Base-by-base conservation (phyloP, 1,140 invertebrate genomes). In the Mya arenaria region DNA sequence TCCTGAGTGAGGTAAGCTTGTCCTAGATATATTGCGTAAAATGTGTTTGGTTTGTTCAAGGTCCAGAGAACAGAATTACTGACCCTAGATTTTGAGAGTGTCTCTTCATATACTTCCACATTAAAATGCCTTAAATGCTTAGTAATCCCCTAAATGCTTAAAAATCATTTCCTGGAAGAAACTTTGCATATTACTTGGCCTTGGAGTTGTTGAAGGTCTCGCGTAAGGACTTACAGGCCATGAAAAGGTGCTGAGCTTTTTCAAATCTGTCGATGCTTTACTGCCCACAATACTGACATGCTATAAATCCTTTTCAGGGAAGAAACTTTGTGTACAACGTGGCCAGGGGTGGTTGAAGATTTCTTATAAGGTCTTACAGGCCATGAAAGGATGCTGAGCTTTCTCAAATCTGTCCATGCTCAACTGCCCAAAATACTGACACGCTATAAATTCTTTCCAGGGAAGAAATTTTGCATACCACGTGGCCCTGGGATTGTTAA, bases 311-410 rank as follows among this genome's bases (percentile, higher is more conserved):
- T n/a, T 84, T 89, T 48, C 85, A 98, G 95, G 98, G 98, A 36
- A 95, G 98, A 83, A 97, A 99, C 89, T 98, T 97, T 0, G 94
- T 99, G 41, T 99, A 99, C 92, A 97, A 99, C 95, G 96, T 99
- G 39, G 98, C 98, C 0, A 92, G 56, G 98, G 98, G 56, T 93
- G 99, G 36, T 94, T 99, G 37, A 97, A 96, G 90, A 93, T 95
- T 80, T 97, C 96, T 62, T 96, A 97, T 89, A 97, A 98, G 85
- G 98, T 99, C 90, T 93, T 99, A 23, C 93, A 99, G 36, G 95
- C 96, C 75, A 94, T 98, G 60, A 99, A 99, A n/a, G n/a, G n/a
- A n/a, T n/a, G n/a, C n/a, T n/a, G n/a, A n/a, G n/a, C n/a, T n/a
- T n/a, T 65, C 0, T 15, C 17, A 41, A 19, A 52, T 41, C 15